phyloP scores from a whole-genome alignment of 1,140 invertebrate genomes.

The Cydia splendana region DNA sequence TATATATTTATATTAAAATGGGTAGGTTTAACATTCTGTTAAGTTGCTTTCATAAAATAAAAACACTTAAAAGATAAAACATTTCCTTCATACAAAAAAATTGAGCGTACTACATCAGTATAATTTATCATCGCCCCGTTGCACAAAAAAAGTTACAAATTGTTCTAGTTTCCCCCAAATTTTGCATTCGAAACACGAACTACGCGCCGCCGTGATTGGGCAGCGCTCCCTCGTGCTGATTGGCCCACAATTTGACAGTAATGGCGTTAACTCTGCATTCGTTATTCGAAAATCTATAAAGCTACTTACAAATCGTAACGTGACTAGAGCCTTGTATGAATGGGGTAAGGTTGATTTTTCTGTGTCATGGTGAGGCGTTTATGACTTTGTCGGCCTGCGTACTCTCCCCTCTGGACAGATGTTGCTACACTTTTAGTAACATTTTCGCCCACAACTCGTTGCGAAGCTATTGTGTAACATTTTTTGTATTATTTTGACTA shows the following conservation, averaged over 20 bases:
- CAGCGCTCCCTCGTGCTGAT: slow-evolving; percentile 59
- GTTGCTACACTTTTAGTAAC: slow-evolving; percentile 76
- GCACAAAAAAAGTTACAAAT: slow-evolving; percentile 65
- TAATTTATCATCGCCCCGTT: slow-evolving; percentile 36
- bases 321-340: background rate
- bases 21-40: no score
- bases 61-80: no score
- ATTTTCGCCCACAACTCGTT: slow-evolving; percentile 74
- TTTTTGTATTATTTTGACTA: slow-evolving; percentile 77
- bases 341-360: background rate
- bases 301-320: slow-evolving; percentile 29
- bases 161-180: slow-evolving; percentile 70
- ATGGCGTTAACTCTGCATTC: slow-evolving; percentile 69
- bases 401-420: slow-evolving; percentile 70
- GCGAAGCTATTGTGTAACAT: slow-evolving; percentile 69
- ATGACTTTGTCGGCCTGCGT: slow-evolving; percentile 24
- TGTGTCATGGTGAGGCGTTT: background rate
- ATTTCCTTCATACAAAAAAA: slow-evolving; percentile 30
- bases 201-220: slow-evolving; percentile 59
- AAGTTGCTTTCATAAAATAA: no score
- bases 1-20: no score
- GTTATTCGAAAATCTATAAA: slow-evolving; percentile 21
- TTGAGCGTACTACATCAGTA: slow-evolving; percentile 36
- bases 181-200: slow-evolving; percentile 70
- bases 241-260: slow-evolving; percentile 77